phyloP scores from a whole-genome alignment of 1,140 invertebrate species.

The Leguminivora glycinivorella region DNA sequence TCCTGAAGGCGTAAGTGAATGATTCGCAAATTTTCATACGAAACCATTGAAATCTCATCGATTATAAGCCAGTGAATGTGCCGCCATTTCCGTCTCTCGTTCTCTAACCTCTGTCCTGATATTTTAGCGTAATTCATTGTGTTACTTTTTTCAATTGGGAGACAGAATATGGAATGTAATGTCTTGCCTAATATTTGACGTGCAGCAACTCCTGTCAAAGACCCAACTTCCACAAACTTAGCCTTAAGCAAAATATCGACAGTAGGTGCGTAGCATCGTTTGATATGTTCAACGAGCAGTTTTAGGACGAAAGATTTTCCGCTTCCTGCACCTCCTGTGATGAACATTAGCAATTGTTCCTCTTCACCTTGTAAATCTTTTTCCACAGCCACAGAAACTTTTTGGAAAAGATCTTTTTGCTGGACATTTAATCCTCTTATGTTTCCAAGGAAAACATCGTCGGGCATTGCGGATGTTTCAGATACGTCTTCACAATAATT shows the following conservation, averaged over 20 bases:
- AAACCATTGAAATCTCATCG: slow-evolving; percentile 41
- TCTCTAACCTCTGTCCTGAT: slow-evolving; percentile 35
- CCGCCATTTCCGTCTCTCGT: not conserved
- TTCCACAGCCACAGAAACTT: slow-evolving; percentile 15
- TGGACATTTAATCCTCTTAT: slow-evolving; percentile 32
- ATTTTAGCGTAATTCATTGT: slow-evolving; percentile 33
- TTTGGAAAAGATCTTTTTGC: slow-evolving; percentile 30
- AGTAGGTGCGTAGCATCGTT: slow-evolving; percentile 40
- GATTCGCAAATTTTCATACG: slow-evolving; percentile 37
- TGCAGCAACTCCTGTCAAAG: slow-evolving; percentile 41
- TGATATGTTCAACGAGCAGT: slow-evolving; percentile 42
- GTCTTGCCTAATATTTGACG: slow-evolving; percentile 42
- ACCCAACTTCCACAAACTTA: slow-evolving; percentile 42
- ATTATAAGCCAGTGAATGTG: no score
- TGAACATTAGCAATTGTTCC: slow-evolving; percentile 27
- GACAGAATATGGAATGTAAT: slow-evolving; percentile 36
- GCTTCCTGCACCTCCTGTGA: slow-evolving; percentile 41
- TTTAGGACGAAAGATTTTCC: slow-evolving; percentile 42
- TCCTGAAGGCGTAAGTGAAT: slow-evolving; percentile 39
- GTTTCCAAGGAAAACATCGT: slow-evolving; percentile 35
- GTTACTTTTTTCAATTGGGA: slow-evolving; percentile 41
- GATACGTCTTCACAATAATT: slow-evolving; percentile 35
- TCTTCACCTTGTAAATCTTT: slow-evolving; percentile 23
- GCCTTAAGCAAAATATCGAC: slow-evolving; percentile 39
- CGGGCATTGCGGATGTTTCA: slow-evolving; percentile 31